Base-by-base conservation (phyloP, 2,113 vertebrate genomes). In the Elachura formosa region DNA sequence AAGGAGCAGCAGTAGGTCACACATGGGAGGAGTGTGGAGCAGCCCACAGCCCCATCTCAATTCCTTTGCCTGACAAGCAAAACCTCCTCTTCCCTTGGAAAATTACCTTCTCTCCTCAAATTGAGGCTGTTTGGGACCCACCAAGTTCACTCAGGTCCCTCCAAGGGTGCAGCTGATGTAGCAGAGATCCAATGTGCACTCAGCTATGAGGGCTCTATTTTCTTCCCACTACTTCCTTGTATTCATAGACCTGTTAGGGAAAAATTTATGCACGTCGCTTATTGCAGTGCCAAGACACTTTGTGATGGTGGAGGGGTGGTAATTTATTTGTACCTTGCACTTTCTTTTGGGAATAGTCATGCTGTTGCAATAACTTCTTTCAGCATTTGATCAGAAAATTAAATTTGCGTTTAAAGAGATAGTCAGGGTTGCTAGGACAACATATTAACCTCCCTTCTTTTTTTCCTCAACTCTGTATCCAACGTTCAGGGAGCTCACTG, bases 351-450 rank as follows among this genome's bases (percentile, higher is more conserved):
- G 93, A 96, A 89, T 89, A 96, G 91, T 92, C 87, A 12, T 68
- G 81, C 84, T 69, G 46, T 92, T 96, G 87, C 79, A 84, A 94
- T 90, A 95, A 87, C 67, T 81, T 93, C 89, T 96, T 94, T 94
- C 96, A 92, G 62, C 82, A 21, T 94, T 93, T 90, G 91, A 93
- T 97, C 92, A 72, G 93, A 94, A 96, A 97, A 96, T 95, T 97
- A 92, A 95, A 95, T 96, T 96, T 93, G 74, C 54, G 74, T 94
- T 95, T 94, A 95, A 96, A 96, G 94, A 90, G 58, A 92, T 94
- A 96, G 95, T 93, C 85, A 23, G 36, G 80, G 96, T 95, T 97
- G 90, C 95, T 86, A 96, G 91, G 93, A 95, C 93, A 96, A 96
- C 92, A 77, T 90, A 59, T 93, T 94, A 96, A 93, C 91, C 87